Evolutionary conservation across 1,140 invertebrate genomes (phyloP).

Genomic region (Antheraea mylitta): DNA sequence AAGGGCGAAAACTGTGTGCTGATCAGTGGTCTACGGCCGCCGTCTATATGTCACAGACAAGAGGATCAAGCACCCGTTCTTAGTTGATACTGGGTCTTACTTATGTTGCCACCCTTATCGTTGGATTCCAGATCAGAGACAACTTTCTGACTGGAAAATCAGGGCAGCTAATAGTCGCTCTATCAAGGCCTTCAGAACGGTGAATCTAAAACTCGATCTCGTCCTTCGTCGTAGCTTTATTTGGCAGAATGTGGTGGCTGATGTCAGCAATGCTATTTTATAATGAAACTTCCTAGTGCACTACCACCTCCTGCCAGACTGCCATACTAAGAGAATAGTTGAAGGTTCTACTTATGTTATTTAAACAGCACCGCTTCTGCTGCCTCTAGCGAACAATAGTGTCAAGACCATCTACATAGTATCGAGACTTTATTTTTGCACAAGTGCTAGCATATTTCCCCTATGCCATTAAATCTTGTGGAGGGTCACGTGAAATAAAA

Average conservation of each 20-base stretch:
- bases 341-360: not conserved
- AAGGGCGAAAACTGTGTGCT: constrained; percentile 30
- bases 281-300: constrained; percentile 3
- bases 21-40: not conserved
- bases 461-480: constrained; percentile 1
- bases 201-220: constrained; percentile 1
- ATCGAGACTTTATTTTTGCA: not conserved
- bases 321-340: constrained; percentile 1
- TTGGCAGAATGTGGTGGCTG: constrained; percentile 8
- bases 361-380: not conserved
- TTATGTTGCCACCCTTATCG: constrained; percentile 1
- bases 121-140: not conserved
- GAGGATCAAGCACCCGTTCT: constrained; percentile 1
- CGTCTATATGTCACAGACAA: constrained; percentile 32
- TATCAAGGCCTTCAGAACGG: constrained; percentile 9
- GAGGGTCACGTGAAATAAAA: not conserved
- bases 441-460: constrained; percentile 9
- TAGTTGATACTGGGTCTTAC: constrained; percentile 15
- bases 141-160: not conserved
- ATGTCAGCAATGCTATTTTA: not conserved
- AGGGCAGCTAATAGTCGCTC: constrained; percentile 10
- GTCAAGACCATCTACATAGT: not conserved
- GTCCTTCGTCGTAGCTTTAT: constrained; percentile 2
- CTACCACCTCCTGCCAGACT: constrained; percentile 12
- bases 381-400: not conserved